A percentile compares a stretch with the other conserved stretches of the same genome.
Conservation (phyloP, 2,797 vertebrate genomes). For the Ispidina picta region DNA sequence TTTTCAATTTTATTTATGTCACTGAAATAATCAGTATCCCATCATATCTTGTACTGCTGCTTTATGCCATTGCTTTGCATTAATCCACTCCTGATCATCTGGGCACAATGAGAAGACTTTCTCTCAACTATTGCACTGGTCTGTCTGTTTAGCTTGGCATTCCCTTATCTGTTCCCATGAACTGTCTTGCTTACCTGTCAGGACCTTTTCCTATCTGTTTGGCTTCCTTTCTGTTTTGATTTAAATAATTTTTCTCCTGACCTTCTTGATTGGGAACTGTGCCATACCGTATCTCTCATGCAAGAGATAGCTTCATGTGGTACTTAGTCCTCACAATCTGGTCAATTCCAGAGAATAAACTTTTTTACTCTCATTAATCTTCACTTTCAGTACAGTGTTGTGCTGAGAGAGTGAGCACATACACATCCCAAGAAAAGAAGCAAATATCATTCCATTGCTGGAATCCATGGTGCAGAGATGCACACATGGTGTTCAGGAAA, state of each 20-base stretch:
- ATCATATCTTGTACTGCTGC: neutral
- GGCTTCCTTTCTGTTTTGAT: neutral
- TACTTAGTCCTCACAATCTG: neutral
- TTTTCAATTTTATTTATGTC: neutral
- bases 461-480: neutral
- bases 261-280: neutral
- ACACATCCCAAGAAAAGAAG: neutral
- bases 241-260: neutral
- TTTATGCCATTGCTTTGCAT: neutral
- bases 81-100: neutral
- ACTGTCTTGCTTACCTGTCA: neutral
- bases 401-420: neutral
- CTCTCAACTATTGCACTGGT: neutral
- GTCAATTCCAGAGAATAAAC: neutral
- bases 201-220: neutral
- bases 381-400: neutral
- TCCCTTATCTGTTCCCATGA: neutral
- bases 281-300: neutral
- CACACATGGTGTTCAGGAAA: neutral
- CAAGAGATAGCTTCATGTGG: neutral
- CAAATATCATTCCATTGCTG: neutral
- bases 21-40: neutral
- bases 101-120: neutral
- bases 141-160: neutral
- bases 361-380: neutral